phyloP scores from a whole-genome alignment of 2,113 vertebrate genomes.

The Hemiscyllium ocellatum region DNA sequence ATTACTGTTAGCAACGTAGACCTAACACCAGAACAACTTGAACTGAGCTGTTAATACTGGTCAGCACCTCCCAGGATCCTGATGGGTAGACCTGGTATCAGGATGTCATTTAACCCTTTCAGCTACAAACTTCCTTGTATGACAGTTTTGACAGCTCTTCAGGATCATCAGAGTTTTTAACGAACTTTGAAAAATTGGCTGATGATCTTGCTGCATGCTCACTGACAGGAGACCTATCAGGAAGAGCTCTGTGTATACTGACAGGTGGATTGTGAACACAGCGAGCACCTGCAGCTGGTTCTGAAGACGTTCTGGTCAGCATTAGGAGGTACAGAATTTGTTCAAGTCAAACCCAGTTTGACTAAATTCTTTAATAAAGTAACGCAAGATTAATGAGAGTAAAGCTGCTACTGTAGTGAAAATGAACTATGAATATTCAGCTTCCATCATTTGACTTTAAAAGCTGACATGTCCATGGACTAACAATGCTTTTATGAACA shows the following conservation, averaged over 20 bases:
- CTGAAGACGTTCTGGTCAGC: too few relatives aligned
- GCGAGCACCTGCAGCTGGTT: too few relatives aligned
- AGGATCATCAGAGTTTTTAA: background rate
- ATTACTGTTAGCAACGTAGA: too few relatives aligned
- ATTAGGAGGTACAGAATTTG: background rate
- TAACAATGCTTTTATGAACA: too few relatives aligned
- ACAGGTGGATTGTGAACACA: background rate
- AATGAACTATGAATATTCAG: background rate
- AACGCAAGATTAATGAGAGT: background rate
- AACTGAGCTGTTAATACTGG: too few relatives aligned
- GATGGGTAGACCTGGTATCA: too few relatives aligned
- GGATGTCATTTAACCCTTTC: too few relatives aligned
- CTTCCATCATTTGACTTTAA: too few relatives aligned
- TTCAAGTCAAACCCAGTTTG: background rate
- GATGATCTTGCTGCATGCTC: background rate
- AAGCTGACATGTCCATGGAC: too few relatives aligned
- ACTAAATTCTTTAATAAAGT: background rate
- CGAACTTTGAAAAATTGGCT: background rate
- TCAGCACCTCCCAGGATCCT: too few relatives aligned
- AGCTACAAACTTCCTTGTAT: too few relatives aligned
- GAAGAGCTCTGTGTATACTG: background rate
- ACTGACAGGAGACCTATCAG: background rate
- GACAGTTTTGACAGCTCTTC: background rate
- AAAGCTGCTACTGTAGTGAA: background rate
- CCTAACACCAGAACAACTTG: too few relatives aligned